Percentiles rank a stretch among this genome's conserved stretches.
Conservation (phyloP, 1,140 invertebrate species). For the Whitmania pigra region DNA sequence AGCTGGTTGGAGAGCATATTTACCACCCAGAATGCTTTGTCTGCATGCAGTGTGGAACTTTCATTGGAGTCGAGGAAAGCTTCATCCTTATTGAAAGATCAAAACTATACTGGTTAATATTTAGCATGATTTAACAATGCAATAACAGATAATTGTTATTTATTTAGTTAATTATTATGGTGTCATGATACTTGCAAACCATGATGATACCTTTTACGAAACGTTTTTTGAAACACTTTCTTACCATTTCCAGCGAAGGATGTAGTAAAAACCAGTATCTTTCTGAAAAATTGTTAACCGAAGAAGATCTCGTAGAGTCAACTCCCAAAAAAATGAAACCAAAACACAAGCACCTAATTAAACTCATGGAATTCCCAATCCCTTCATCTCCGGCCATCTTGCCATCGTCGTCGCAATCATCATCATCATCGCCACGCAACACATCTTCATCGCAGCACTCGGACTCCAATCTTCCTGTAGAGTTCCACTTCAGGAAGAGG, state of each 20-base stretch:
- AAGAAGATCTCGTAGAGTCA: neutral
- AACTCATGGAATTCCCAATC: neutral
- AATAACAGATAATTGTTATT: neutral
- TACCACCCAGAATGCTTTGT: constrained; percentile 91
- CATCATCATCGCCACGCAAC: neutral
- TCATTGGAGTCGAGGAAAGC: constrained; percentile 78
- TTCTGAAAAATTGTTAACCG: neutral
- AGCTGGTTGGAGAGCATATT: constrained; percentile 74
- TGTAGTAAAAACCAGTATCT: neutral
- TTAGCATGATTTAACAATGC: neutral
- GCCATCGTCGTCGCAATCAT: neutral
- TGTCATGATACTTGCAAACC: too few relatives aligned
- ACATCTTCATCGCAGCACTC: neutral
- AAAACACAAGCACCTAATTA: constrained; percentile 6
- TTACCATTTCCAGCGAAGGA: too few relatives aligned
- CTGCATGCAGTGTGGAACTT: constrained; percentile 63
- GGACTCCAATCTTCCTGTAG: neutral
- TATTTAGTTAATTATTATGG: neutral
- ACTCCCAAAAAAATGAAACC: neutral
- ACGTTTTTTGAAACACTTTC: too few relatives aligned
- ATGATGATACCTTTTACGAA: too few relatives aligned
- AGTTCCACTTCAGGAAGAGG: neutral
- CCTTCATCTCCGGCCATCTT: neutral
- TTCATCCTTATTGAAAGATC: constrained; percentile 77
- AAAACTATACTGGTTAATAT: constrained; percentile 64